Evolutionary conservation across 2,797 vertebrate genomes (phyloP).

Genomic region (Typhlichthys subterraneus): DNA sequence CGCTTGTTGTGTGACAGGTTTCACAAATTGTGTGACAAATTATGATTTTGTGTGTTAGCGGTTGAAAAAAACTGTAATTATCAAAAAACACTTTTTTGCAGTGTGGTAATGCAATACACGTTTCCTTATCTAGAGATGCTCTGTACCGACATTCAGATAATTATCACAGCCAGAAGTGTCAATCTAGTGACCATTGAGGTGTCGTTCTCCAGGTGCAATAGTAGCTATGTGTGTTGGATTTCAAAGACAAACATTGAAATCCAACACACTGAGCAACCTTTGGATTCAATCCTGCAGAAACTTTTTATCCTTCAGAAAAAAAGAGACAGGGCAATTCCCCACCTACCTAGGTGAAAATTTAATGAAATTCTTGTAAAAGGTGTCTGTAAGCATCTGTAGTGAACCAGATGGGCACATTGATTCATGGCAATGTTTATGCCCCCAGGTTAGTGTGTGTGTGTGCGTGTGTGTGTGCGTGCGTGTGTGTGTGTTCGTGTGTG

Average conservation of each 20-base stretch:
- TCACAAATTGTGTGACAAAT: no score
- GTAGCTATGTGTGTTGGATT: background rate
- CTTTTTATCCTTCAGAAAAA: constrained; percentile 51
- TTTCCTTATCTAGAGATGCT: no score
- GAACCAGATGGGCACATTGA: constrained; percentile 24
- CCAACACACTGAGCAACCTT: constrained; percentile 42
- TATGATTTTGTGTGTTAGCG: no score
- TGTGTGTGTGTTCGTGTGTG: constrained; percentile 13
- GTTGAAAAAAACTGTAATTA: no score
- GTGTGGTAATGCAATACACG: no score
- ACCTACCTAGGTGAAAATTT: constrained; percentile 49
- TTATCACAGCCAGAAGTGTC: no score
- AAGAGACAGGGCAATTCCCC: constrained; percentile 4
- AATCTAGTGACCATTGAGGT: no score
- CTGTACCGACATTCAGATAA: no score
- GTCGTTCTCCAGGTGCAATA: no score
- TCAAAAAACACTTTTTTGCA: no score
- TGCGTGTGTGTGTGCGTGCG: constrained; percentile 8
- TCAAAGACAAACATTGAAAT: constrained; percentile 67
- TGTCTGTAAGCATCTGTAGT: constrained; percentile 27
- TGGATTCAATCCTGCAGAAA: constrained; percentile 36
- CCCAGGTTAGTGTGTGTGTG: constrained; percentile 4
- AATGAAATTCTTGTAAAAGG: constrained; percentile 47
- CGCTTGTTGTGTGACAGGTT: no score
- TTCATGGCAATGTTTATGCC: constrained; percentile 32